Conservation (phyloP, 2,888 invertebrate species). For the Zele albiditarsus region DNA sequence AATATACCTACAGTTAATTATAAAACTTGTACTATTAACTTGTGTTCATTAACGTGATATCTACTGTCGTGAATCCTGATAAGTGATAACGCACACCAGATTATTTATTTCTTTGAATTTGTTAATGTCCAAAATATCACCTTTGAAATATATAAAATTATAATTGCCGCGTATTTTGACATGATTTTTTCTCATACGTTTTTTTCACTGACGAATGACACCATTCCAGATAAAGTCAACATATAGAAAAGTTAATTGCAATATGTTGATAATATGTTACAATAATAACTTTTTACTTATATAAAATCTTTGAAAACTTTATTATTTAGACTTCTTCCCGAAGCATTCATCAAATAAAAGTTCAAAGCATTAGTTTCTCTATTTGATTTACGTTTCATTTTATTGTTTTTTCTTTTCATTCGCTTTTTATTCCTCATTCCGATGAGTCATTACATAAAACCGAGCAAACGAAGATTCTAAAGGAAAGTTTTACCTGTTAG, state of each 20-base stretch:
- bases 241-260: not conserved
- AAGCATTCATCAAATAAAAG: not conserved
- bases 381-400: not conserved
- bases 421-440: not conserved
- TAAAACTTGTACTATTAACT: slow-evolving; percentile 16
- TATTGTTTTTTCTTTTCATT: not conserved
- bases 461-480: not conserved
- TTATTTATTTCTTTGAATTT: not conserved
- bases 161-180: not conserved
- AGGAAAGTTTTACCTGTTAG: not conserved
- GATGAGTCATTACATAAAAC: slow-evolving; percentile 10
- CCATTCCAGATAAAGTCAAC: not conserved
- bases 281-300: not conserved
- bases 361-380: not conserved
- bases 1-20: not conserved
- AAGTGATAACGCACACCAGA: not conserved
- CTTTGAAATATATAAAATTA: not conserved
- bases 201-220: not conserved
- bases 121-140: not conserved
- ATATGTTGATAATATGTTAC: not conserved
- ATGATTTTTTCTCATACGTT: not conserved
- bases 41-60: not conserved
- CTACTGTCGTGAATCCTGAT: not conserved
- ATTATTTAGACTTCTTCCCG: not conserved
- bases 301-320: not conserved